Conservation (phyloP, 2,797 vertebrate species). For the Chlorospingus semifuscus region DNA sequence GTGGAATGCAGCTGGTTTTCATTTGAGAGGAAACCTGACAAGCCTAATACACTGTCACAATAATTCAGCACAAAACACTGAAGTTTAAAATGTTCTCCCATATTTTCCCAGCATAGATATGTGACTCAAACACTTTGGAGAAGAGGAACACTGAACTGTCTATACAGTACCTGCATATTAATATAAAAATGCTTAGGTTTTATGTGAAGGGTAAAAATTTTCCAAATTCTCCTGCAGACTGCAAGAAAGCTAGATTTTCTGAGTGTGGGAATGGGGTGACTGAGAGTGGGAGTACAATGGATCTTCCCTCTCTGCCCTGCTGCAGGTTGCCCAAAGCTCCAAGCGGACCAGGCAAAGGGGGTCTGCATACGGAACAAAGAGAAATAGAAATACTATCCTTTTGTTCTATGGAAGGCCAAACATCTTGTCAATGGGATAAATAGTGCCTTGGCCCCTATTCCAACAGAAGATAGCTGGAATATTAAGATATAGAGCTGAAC, state of each 20-base stretch:
- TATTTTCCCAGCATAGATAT: not conserved
- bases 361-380: not conserved
- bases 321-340: not conserved
- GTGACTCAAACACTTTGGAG: not conserved
- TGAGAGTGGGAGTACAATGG: not conserved
- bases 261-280: not conserved
- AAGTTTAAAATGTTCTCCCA: conserved; percentile 4
- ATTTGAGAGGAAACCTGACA: conserved; percentile 76
- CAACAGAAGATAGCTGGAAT: not conserved
- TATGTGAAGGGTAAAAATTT: not conserved
- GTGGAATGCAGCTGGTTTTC: conserved; percentile 81
- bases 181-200: not conserved
- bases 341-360: not conserved
- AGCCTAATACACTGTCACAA: conserved; percentile 63
- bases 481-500: not conserved
- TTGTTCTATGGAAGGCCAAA: not conserved
- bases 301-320: not conserved
- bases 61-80: conserved; percentile 55
- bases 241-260: not conserved
- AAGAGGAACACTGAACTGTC: not conserved
- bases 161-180: not conserved
- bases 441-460: not conserved
- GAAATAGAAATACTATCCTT: not conserved
- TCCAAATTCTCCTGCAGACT: not conserved
- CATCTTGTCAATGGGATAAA: not conserved